phyloP scores from a whole-genome alignment of 2,113 vertebrate species.

The Aramus guarauna region DNA sequence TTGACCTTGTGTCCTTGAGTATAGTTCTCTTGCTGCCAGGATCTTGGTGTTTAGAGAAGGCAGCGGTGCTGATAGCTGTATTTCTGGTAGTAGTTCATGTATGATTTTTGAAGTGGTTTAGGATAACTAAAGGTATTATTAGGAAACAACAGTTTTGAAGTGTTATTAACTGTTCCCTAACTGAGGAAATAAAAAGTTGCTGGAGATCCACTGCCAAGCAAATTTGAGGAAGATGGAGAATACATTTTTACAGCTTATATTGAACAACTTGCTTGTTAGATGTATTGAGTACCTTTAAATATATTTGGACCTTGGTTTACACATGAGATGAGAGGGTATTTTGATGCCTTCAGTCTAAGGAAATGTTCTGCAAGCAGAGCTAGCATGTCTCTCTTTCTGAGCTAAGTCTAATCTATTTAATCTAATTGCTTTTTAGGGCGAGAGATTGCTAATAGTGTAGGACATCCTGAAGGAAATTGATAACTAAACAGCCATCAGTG shows the following conservation, averaged over 20 bases:
- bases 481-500: background rate
- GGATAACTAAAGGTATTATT: background rate
- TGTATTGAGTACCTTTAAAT: fast-evolving
- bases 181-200: background rate
- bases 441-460: background rate
- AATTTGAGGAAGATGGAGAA: background rate
- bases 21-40: background rate
- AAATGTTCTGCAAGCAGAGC: background rate
- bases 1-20: slow-evolving; percentile 44
- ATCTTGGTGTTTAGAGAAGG: background rate
- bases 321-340: background rate
- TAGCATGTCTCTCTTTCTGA: background rate
- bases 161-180: background rate
- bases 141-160: background rate
- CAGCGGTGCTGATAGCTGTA: background rate
- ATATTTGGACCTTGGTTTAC: background rate
- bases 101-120: background rate
- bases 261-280: fast-evolving
- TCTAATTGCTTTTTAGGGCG: background rate
- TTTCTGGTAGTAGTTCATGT: background rate
- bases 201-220: background rate
- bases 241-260: background rate
- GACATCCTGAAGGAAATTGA: background rate
- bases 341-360: background rate
- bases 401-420: background rate